A percentile compares a stretch with the other conserved stretches of the same genome.
phyloP scores from a whole-genome alignment of 2,888 invertebrate genomes.

The Epinotia ramella region DNA sequence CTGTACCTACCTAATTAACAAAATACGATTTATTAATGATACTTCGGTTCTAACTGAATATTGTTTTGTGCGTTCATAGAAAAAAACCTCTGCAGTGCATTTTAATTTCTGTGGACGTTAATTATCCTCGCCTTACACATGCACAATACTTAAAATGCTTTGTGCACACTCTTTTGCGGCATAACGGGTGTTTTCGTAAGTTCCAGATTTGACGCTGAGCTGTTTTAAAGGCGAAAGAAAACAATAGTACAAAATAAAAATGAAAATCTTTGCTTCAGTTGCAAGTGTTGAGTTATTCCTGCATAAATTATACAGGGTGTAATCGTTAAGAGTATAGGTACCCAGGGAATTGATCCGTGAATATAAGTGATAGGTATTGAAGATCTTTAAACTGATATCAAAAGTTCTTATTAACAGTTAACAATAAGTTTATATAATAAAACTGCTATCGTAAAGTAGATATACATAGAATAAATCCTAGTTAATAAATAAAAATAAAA shows the following conservation, averaged over 20 bases:
- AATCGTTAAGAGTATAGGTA: neutral
- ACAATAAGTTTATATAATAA: no score
- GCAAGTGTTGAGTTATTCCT: neutral
- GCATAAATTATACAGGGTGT: neutral
- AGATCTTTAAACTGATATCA: no score
- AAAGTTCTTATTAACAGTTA: no score
- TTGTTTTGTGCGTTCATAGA: neutral
- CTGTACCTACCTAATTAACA: neutral
- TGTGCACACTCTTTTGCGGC: neutral
- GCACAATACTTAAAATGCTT: slow-evolving; percentile 8
- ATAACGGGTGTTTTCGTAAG: neutral
- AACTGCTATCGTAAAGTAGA: no score
- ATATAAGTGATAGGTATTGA: no score
- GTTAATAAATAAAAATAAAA: no score
- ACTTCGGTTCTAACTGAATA: neutral
- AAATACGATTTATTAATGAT: neutral
- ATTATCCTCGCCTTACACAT: neutral
- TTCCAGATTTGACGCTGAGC: slow-evolving; percentile 2
- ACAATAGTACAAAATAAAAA: slow-evolving; percentile 2
- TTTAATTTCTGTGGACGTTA: neutral
- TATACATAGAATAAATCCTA: no score
- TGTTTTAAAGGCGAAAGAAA: slow-evolving; percentile 15
- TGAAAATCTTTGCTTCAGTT: neutral
- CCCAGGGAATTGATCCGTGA: no score
- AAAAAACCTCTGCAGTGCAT: neutral